A percentile compares a stretch with the other conserved stretches of the same genome.
phyloP scores from a whole-genome alignment of 2,113 vertebrate genomes.

The Aix galericulata region DNA sequence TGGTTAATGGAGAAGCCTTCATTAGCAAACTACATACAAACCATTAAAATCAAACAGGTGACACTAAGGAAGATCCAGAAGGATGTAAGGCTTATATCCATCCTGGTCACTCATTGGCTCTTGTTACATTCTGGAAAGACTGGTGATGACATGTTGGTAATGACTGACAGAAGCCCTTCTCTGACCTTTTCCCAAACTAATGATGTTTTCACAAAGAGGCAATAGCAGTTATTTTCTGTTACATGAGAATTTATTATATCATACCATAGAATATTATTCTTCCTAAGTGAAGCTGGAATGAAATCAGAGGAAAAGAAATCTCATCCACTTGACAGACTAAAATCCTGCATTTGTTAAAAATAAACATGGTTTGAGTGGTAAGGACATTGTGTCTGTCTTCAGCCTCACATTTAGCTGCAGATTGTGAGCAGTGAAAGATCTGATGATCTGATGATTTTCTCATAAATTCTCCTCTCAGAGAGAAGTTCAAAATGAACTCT shows the following conservation, averaged over 20 bases:
- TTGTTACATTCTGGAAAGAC: neutral
- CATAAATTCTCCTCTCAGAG: neutral
- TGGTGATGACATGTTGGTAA: neutral
- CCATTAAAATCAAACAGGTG: neutral
- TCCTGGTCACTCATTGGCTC: neutral
- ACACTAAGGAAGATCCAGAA: neutral
- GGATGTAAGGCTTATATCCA: neutral
- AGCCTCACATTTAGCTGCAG: neutral
- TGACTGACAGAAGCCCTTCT: neutral
- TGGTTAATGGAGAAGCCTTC: neutral
- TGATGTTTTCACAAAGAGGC: neutral
- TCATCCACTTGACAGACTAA: neutral
- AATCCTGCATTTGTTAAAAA: neutral
- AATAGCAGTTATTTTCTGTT: neutral
- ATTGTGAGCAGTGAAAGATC: neutral
- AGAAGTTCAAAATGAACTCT: neutral
- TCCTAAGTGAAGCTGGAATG: neutral
- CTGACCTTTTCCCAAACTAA: neutral
- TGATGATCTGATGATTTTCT: neutral
- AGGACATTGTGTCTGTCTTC: neutral
- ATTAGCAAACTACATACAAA: neutral
- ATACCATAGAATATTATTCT: neutral
- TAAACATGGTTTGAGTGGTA: neutral
- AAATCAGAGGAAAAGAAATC: neutral
- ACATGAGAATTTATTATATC: neutral